Evolutionary conservation across 2,113 vertebrate species (phyloP), one percentile per base, ranked within the genome.

Genomic region (Meriones unguiculatus): DNA sequence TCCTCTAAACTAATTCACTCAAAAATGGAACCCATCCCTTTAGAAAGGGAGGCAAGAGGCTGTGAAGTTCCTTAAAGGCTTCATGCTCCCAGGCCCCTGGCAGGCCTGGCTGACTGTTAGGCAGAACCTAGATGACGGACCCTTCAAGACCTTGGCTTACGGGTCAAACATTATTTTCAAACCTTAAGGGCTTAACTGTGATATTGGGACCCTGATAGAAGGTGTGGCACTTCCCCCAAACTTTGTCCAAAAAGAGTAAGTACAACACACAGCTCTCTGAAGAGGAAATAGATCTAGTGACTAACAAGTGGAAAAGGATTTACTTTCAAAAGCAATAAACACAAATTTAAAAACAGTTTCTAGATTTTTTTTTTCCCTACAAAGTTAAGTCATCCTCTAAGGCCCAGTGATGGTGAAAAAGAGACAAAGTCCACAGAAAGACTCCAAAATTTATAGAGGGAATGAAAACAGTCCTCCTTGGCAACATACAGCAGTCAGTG

Each of bases 201-300:
- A 3, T 17, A 35, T 78, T 82, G 65, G 24, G 28, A 65, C 64
- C 84, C n/a, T 94, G 85, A 96, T 54, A 91, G 7, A 94, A 96
- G 73, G 41, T 76, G 41, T 89, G 54, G 89, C n/a, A 92, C 80
- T 96, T 95, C 7, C 22, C 82, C 87, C 59, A 62, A 92, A 95
- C 72, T 91, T 0, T 38, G 72, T 35, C 54, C 8, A 38, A 7
- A 35, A 67, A 67, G 38, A 59, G 64, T 7, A 52, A 82, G 78
- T 2, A 87, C 38, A 65, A 67, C 52, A 90, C 28, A 35, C 2
- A 67, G 50, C 65, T 94, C 77, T n/a, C 38, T 18, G 46, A 93
- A 95, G 75, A 95, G 46, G 88, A 96, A 32, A 67, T 2, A 35
- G 9, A 69, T 35, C 88, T 38, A 72, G 30, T 18, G 52, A 95